Evolutionary conservation across 1,140 invertebrate species (phyloP), one percentile per base, ranked within the genome.

Genomic region (Trichomalopsis sarcophagae): DNA sequence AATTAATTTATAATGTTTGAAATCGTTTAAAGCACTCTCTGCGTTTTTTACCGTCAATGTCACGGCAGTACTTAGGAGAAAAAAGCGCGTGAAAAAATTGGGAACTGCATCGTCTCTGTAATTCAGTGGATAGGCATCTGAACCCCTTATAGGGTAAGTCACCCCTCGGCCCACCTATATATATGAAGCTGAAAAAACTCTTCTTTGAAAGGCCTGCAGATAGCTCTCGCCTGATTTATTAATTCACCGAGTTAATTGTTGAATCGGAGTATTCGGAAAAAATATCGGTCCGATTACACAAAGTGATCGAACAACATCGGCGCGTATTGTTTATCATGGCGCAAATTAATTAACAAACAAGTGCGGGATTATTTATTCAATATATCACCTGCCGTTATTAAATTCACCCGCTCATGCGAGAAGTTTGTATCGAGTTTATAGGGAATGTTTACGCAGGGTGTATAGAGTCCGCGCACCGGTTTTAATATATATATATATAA

Each of bases 1-100:
- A 76, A 36, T 11, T 82, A 75, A 82, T 36, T 40, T 50, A 13
- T 82, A 55, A 55, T 55, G 47, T 30, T 55, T 75, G 73, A 21
- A 75, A 75, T n/a, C 13, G 30, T 75, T 77, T 30, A 27, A 13
- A 55, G 75, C 44, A 77, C 75, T 27, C n/a, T 6, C 23, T 0
- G n/a, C 21, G 17, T 23, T 55, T 77, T 77, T 77, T 77, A 0
- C 21, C 11, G 36, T 17, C 27, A 77, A 44, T 77, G 44, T 27
- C 30, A 55, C 44, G 36, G 23, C 21, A 50, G 7, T 77, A 50
- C 55, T 77, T 77, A 30, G 75, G 3, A 40, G 44, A 14, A 77
- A 27, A 55, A 27, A 55, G 10, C 1, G 75, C 17, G n/a, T 47
- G 23, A 68, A 79, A 79, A 79, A 40, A 79, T 36, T 5, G 17